phyloP scores from a whole-genome alignment of 2,888 invertebrate genomes.

The Drosophila borealis region DNA sequence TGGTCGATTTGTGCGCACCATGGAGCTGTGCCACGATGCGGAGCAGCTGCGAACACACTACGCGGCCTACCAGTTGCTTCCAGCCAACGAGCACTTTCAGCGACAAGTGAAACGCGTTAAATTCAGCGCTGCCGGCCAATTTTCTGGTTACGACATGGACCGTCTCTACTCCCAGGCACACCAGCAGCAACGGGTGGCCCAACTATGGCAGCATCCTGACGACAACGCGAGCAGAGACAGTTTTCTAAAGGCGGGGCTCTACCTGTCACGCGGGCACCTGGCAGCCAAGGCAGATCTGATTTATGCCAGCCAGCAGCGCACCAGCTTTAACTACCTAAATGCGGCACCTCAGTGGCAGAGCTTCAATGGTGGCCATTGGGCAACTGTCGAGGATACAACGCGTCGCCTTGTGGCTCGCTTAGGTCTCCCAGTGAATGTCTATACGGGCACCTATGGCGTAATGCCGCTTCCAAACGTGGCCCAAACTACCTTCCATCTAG shows the following conservation, averaged over 20 bases:
- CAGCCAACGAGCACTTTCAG: slow-evolving; percentile 81
- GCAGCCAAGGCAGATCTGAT: slow-evolving; percentile 86
- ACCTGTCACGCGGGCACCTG: slow-evolving; percentile 86
- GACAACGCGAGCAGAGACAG: not conserved
- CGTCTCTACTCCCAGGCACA: slow-evolving; percentile 79
- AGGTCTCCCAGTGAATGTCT: slow-evolving; percentile 84
- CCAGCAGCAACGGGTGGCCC: slow-evolving; percentile 80
- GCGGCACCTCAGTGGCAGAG: slow-evolving; percentile 87
- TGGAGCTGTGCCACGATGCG: slow-evolving; percentile 85
- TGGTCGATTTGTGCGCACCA: slow-evolving; percentile 80
- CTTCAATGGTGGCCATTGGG: slow-evolving; percentile 88
- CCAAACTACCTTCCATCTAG: slow-evolving; percentile 82
- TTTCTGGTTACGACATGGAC: slow-evolving; percentile 77
- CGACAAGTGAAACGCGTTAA: slow-evolving; percentile 77
- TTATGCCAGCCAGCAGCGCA: slow-evolving; percentile 85
- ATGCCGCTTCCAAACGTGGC: slow-evolving; percentile 83
- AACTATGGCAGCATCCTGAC: slow-evolving; percentile 64
- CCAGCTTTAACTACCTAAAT: slow-evolving; percentile 86
- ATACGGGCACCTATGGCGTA: slow-evolving; percentile 87
- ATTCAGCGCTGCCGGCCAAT: slow-evolving; percentile 83
- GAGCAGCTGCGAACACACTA: slow-evolving; percentile 81
- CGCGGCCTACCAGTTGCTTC: slow-evolving; percentile 80
- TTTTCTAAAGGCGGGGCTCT: slow-evolving; percentile 58
- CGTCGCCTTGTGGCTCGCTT: slow-evolving; percentile 84
- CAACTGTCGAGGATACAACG: slow-evolving; percentile 85